Evolutionary conservation across 2,797 vertebrate genomes (phyloP), one percentile per base, ranked within the genome.

Genomic region (Takifugu rubripes): DNA sequence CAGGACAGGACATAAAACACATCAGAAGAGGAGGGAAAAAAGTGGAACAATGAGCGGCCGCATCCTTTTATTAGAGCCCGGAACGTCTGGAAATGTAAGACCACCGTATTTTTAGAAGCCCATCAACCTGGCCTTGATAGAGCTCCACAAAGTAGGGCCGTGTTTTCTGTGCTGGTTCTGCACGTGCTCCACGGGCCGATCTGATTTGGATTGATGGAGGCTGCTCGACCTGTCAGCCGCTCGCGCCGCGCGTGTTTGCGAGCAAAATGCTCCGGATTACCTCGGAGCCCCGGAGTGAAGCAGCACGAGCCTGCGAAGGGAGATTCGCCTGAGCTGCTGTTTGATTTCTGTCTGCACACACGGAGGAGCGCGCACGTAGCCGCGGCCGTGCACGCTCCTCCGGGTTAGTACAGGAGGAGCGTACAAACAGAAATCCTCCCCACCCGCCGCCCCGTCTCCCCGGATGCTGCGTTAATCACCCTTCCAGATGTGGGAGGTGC

Each of bases 41-140:
- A 87, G 81, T 88, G 59, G 86, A 88, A 84, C 85, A 85, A 80
- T 77, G 82, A 84, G 82, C 64, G 21, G 49, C 77, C 31, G 79
- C 74, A 60, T 85, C 78, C 77, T 82, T 88, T 87, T 88, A 88
- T 89, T 85, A 83, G 85, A 70, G 71, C 70, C 27, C 16, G 65
- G 78, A 78, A 87, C 83, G 80, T 87, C 82, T 82, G 81, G 81
- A 86, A 87, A 83, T 88, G 72, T 85, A 89, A 90, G 85, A 84
- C 79, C 68, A 53, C 78, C 82, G 73, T 90, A 89, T 90, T 90
- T 90, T 89, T 89, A 89, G 89, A 89, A 88, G 56, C 82, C 87
- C 81, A 87, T 89, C 89, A 89, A 88, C 84, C 84, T 82, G 83
- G 87, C 79, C 89, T 87, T 89, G 87, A 89, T 88, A 89, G 85